Evolutionary conservation across 1,140 invertebrate genomes (phyloP).

Genomic region (Drosophila littoralis): DNA sequence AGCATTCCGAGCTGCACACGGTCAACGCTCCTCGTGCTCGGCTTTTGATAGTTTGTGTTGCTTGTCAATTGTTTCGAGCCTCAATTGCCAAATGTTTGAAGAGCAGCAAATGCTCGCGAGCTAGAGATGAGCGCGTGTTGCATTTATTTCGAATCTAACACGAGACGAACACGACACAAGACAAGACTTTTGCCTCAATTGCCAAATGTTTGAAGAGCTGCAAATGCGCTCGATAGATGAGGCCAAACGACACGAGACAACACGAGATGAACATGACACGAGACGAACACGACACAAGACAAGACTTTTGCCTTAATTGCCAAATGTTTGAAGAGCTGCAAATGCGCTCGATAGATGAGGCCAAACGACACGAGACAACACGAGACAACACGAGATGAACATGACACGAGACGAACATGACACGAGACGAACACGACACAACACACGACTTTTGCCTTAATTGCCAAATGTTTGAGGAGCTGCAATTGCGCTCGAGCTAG

Average conservation of each 20-base stretch:
- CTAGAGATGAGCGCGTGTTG: conserved; percentile 1
- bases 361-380: no score
- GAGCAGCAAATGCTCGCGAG: conserved; percentile 15
- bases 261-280: no score
- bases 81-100: conserved; percentile 76
- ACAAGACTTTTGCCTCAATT: neutral
- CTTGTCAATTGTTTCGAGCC: conserved; percentile 73
- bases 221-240: no score
- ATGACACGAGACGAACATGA: no score
- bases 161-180: no score
- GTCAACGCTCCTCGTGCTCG: conserved; percentile 54
- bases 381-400: no score
- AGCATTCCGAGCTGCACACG: conserved; percentile 41
- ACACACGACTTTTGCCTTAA: conserved; percentile 11
- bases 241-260: no score
- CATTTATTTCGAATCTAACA: no score
- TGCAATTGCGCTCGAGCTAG: neutral
- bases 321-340: neutral
- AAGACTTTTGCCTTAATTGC: neutral
- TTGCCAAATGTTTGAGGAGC: neutral
- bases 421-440: no score
- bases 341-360: no score
- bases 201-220: neutral
- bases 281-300: no score
- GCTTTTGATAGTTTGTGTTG: conserved; percentile 46